These are phyloP conservation scores for Drosophila auraria DNA, from an alignment of 1,140 invertebrate genomes.

Conservation along the genomic window DNA sequence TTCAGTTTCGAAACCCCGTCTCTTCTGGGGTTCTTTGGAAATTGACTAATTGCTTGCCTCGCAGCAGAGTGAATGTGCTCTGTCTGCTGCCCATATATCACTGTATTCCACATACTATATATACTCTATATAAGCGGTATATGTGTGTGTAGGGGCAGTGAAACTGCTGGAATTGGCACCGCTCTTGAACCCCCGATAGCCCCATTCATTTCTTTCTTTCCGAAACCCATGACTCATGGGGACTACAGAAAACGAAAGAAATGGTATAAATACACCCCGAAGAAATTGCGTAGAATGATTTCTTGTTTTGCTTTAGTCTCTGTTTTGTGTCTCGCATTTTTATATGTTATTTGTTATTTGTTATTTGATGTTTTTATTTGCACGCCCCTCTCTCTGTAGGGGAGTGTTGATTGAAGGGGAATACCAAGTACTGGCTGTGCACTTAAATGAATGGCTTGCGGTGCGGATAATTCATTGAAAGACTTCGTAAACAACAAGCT, in stretches of 20 bases:
- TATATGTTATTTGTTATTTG: slow-evolving; percentile 8
- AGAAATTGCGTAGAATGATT: slow-evolving; percentile 47
- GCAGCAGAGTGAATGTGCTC: slow-evolving; percentile 27
- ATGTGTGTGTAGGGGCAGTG: not conserved
- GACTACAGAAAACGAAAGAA: slow-evolving; percentile 8
- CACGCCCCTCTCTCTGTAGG: not conserved
- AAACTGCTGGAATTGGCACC: slow-evolving; percentile 29
- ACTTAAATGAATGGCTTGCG: slow-evolving; percentile 7
- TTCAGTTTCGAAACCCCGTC: slow-evolving; percentile 1
- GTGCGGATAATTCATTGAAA: slow-evolving; percentile 1
- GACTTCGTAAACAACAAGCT: not conserved
- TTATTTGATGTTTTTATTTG: slow-evolving; percentile 28
- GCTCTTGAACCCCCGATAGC: slow-evolving; percentile 27
- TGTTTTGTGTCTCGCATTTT: slow-evolving; percentile 37
- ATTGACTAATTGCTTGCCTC: slow-evolving; percentile 69
- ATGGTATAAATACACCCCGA: slow-evolving; percentile 32
- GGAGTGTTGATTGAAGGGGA: no score
- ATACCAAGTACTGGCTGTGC: slow-evolving; percentile 24
- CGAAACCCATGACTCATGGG: slow-evolving; percentile 34
- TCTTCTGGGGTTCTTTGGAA: slow-evolving; percentile 33
- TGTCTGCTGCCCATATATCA: not conserved
- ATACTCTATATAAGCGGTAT: not conserved
- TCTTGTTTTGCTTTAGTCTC: slow-evolving; percentile 24
- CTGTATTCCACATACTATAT: not conserved
- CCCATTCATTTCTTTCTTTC: slow-evolving; percentile 4